phyloP scores from a whole-genome alignment of 2,113 vertebrate species.

The Sapajus apella region DNA sequence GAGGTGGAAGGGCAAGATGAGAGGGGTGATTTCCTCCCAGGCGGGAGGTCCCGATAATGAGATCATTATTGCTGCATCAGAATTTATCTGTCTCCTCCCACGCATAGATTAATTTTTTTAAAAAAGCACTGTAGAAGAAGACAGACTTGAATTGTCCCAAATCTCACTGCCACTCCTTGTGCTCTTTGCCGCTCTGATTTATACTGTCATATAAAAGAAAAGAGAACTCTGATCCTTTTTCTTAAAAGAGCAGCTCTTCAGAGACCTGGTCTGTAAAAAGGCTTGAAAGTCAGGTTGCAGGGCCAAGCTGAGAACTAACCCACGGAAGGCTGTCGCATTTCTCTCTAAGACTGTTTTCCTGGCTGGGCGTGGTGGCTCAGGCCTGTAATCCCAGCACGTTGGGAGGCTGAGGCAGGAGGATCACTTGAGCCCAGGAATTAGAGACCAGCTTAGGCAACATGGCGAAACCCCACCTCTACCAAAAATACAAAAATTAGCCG shows the following conservation, averaged over 20 bases:
- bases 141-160: not conserved
- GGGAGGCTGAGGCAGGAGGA: too few relatives aligned
- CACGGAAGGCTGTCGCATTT: not conserved
- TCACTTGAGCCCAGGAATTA: too few relatives aligned
- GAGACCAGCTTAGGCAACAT: too few relatives aligned
- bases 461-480: too few relatives aligned
- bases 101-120: not conserved
- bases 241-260: slow-evolving; percentile 47
- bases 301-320: not conserved
- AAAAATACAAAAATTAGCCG: too few relatives aligned
- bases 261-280: slow-evolving; percentile 57
- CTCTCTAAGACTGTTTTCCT: slow-evolving; percentile 20
- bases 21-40: not conserved
- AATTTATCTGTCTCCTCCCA: not conserved
- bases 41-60: too few relatives aligned
- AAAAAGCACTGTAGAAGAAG: not conserved
- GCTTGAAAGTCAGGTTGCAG: slow-evolving; percentile 54
- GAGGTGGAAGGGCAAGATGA: not conserved
- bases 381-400: too few relatives aligned
- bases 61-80: not conserved
- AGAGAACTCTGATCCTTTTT: slow-evolving; percentile 26
- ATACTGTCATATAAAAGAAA: not conserved
- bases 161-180: not conserved
- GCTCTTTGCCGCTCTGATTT: not conserved
- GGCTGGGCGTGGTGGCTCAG: too few relatives aligned